Evolutionary conservation across 2,888 invertebrate species (phyloP), one percentile per base, ranked within the genome.

Genomic region (Dasypogon diadema): DNA sequence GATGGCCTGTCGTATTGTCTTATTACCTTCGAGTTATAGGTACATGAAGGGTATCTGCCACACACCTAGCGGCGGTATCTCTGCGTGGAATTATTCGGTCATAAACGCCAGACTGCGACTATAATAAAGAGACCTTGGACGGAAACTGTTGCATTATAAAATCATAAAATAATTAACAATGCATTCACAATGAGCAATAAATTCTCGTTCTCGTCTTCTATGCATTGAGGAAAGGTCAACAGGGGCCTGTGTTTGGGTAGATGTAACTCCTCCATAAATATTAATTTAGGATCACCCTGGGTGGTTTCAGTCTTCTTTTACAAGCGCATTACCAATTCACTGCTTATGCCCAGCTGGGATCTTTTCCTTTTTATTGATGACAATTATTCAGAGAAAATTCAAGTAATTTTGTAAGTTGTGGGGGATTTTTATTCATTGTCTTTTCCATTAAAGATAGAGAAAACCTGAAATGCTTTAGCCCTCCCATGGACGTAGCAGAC

Each of bases 151-250:
- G 65, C 65, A 65, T 65, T 65, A 65, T 65, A 65, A 65, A 65
- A 65, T 65, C 65, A 65, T 65, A 65, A 65, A 65, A 65, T 65
- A 65, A 65, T 65, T 65, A 65, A 65, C 65, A 65, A 65, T 65
- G 65, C 65, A 65, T 65, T 48, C 46, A 65, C 65, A 65, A 65
- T 65, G 65, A 65, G 65, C 65, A 42, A 65, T 65, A 65, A 65
- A 65, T 65, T 48, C 48, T 22, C 65, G 21, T 14, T 46, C 46
- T 63, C 37, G 14, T 65, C 65, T 65, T 6, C 24, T 65, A 46
- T 65, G 46, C 65, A 65, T 65, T 65, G 46, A 42, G 65, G 65
- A 24, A 37, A 65, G 65, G 65, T 65, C 65, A 65, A 65, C 65
- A 65, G 42, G 65, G 65, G 65, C 65, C 42, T 46, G 22, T 42